Percentiles rank a stretch among this genome's conserved stretches.
These are phyloP conservation scores for Melipona bicolor DNA, from an alignment of 2,888 invertebrate genomes.

Conservation along the genomic window DNA sequence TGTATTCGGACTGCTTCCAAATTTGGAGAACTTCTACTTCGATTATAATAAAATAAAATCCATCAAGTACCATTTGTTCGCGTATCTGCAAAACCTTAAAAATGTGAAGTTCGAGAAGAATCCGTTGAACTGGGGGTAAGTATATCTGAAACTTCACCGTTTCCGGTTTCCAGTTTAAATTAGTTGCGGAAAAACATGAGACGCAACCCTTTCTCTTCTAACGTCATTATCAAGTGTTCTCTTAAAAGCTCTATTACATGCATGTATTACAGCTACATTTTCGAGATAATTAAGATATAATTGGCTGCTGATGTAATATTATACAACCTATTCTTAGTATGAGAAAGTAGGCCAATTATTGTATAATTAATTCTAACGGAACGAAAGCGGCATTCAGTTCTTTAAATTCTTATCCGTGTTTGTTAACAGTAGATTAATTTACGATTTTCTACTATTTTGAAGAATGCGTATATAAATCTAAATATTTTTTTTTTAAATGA, in stretches of 20 bases:
- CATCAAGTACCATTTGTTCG: slow-evolving; percentile 72
- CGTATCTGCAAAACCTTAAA: slow-evolving; percentile 68
- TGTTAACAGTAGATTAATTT: not conserved
- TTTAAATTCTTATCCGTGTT: not conserved
- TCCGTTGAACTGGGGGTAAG: slow-evolving; percentile 79
- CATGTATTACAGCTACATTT: not conserved
- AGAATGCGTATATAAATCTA: not conserved
- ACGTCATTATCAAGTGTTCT: not conserved
- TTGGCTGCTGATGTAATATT: not conserved
- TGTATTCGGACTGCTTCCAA: slow-evolving; percentile 67
- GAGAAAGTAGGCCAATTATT: no score
- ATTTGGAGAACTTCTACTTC: slow-evolving; percentile 74
- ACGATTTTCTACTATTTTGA: not conserved
- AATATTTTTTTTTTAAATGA: not conserved
- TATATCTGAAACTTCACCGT: slow-evolving; percentile 30
- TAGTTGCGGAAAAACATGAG: slow-evolving; percentile 28
- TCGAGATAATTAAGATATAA: not conserved
- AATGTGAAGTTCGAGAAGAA: slow-evolving; percentile 77
- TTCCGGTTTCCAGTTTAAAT: slow-evolving; percentile 31
- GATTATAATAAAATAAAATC: slow-evolving; percentile 74
- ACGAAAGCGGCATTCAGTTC: not conserved
- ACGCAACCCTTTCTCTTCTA: not conserved
- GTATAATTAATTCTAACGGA: no score
- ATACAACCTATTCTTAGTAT: no score
- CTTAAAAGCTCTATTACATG: not conserved